Percentiles rank a stretch among this genome's conserved stretches.
Conservation (phyloP, 2,888 invertebrate species). For the Pediacus dermestoides region DNA sequence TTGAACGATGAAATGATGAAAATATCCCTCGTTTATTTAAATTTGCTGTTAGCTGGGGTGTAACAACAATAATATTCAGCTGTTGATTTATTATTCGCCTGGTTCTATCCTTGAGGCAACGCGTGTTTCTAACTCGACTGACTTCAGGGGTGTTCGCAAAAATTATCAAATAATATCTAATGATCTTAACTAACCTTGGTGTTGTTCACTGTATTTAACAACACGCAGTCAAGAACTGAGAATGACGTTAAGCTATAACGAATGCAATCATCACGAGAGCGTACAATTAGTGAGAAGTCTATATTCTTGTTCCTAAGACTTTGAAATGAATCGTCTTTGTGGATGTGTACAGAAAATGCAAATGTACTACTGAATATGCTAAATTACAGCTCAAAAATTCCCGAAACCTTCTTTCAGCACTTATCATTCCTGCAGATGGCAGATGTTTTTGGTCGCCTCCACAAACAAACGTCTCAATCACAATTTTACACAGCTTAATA, state of each 20-base stretch:
- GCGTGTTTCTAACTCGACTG: no score
- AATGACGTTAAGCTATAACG: constrained; percentile 9
- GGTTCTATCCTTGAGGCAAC: no score
- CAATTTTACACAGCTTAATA: no score
- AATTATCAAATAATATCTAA: no score
- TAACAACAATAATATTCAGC: no score
- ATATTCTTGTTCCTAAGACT: constrained; percentile 6
- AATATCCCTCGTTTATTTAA: no score
- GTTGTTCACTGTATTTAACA: neutral
- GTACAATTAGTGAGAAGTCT: constrained; percentile 9
- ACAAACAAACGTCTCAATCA: no score
- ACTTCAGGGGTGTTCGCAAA: no score
- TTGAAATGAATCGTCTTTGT: constrained; percentile 9
- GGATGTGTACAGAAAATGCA: constrained; percentile 4
- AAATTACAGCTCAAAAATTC: constrained; percentile 5
- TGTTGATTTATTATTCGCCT: no score
- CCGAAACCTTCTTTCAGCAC: neutral
- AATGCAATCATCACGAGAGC: constrained; percentile 9
- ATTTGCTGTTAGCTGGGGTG: no score
- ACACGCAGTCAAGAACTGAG: constrained; percentile 4
- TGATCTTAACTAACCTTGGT: constrained; percentile 2
- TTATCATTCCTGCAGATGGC: constrained; percentile 1
- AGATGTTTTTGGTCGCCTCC: constrained; percentile 7
- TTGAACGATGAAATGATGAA: no score
- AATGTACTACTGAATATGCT: constrained; percentile 6